Conservation (phyloP, 2,888 invertebrate genomes). For the Operophtera brumata region DNA sequence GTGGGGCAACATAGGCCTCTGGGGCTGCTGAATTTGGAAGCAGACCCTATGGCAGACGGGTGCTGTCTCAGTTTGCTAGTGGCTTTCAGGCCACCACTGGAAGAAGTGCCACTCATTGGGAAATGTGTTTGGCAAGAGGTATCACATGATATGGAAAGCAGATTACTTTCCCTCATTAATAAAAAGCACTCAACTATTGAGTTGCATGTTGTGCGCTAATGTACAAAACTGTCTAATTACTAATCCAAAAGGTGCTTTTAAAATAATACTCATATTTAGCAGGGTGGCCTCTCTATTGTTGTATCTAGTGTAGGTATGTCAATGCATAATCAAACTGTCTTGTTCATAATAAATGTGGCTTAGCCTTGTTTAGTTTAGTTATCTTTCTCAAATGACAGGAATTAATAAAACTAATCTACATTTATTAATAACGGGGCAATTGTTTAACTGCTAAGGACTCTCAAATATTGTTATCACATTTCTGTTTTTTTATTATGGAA, state of each 20-base stretch:
- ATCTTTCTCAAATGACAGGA: no score
- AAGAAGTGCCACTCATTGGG: slow-evolving; percentile 92
- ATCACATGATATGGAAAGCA: slow-evolving; percentile 84
- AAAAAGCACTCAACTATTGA: slow-evolving; percentile 89
- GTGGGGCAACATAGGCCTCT: slow-evolving; percentile 91
- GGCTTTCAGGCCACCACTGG: slow-evolving; percentile 90
- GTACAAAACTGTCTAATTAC: neutral
- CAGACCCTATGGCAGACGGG: slow-evolving; percentile 84
- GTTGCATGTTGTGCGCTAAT: slow-evolving; percentile 89
- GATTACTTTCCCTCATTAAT: slow-evolving; percentile 84
- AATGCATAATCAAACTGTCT: no score
- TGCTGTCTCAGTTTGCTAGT: slow-evolving; percentile 90
- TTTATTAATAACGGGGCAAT: no score
- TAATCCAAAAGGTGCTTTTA: slow-evolving; percentile 19
- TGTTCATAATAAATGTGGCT: no score
- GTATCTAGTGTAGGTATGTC: neutral
- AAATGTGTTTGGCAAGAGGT: slow-evolving; percentile 95
- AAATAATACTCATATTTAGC: slow-evolving; percentile 21
- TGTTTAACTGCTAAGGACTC: no score
- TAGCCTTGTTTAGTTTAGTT: no score
- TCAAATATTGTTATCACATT: neutral
- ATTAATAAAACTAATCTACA: no score
- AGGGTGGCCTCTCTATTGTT: slow-evolving; percentile 17
- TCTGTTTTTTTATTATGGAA: neutral
- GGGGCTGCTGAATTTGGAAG: slow-evolving; percentile 89